Percentiles rank a stretch among this genome's conserved stretches.
Conservation (phyloP, 2,797 vertebrate genomes). For the Cephalopachus bancanus region DNA sequence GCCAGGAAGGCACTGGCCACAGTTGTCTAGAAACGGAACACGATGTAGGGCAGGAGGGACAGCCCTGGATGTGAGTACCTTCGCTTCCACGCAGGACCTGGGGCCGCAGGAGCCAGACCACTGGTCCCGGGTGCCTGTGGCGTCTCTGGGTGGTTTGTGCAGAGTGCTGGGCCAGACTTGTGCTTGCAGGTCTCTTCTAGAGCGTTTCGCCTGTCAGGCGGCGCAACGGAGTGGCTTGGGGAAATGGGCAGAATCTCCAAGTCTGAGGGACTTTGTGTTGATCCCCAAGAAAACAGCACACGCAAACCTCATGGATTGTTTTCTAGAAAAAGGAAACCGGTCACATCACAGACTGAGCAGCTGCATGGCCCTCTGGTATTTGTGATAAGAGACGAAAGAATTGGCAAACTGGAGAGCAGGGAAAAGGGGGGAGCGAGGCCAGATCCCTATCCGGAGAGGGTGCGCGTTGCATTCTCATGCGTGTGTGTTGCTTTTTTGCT, state of each 20-base stretch:
- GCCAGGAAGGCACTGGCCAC: not conserved
- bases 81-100: slow-evolving; percentile 57
- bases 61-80: slow-evolving; percentile 61
- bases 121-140: not conserved
- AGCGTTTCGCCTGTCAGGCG: slow-evolving; percentile 61
- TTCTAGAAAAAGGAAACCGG: slow-evolving; percentile 39
- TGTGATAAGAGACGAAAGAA: slow-evolving; percentile 35
- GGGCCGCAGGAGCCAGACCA: not conserved
- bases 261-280: slow-evolving; percentile 41
- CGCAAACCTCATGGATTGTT: slow-evolving; percentile 41
- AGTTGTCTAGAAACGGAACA: slow-evolving; percentile 50
- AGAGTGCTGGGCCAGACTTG: not conserved
- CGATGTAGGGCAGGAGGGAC: not conserved
- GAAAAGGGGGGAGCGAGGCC: slow-evolving; percentile 11
- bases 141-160: not conserved
- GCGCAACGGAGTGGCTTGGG: slow-evolving; percentile 27
- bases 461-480: not conserved
- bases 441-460: not conserved
- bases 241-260: not conserved
- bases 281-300: slow-evolving; percentile 62
- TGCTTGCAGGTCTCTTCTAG: slow-evolving; percentile 59
- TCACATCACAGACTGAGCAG: slow-evolving; percentile 11
- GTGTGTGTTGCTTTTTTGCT: slow-evolving; percentile 34
- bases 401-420: not conserved
- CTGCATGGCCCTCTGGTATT: not conserved